Conservation (phyloP, 2,888 invertebrate species). For the Chloromyia formosa region DNA sequence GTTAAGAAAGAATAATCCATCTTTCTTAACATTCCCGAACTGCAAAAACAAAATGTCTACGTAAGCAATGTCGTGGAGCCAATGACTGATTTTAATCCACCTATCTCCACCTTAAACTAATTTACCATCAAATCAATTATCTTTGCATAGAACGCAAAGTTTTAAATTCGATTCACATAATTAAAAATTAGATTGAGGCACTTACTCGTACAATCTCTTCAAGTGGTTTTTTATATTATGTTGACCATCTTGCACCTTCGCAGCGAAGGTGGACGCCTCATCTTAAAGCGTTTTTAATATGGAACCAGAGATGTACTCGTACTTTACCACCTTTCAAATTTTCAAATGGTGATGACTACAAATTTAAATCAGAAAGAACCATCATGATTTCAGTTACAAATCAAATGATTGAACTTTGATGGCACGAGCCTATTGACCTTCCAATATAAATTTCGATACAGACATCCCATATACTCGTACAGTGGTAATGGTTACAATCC, state of each 20-base stretch:
- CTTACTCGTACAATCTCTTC: too few species aligned
- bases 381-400: background rate
- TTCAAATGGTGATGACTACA: constrained; percentile 9
- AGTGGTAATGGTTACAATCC: constrained; percentile 4
- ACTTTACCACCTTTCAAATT: constrained; percentile 13
- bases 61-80: too few species aligned
- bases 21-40: too few species aligned
- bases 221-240: too few species aligned
- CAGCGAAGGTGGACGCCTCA: too few species aligned
- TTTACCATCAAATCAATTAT: constrained; percentile 26
- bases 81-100: too few species aligned
- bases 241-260: too few species aligned
- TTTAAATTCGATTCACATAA: constrained; percentile 20
- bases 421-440: constrained; percentile 39
- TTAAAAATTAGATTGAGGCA: constrained; percentile 16
- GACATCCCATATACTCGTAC: background rate
- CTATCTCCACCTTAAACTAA: background rate
- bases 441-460: constrained; percentile 19
- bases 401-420: constrained; percentile 20
- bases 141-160: background rate
- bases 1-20: too few species aligned
- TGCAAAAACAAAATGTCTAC: too few species aligned
- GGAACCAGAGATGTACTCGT: background rate
- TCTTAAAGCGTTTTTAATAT: background rate
- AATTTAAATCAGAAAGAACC: constrained; percentile 19